A percentile compares a stretch with the other conserved stretches of the same genome.
Conservation (phyloP, 1,140 invertebrate genomes). For the Drosophila leontia region DNA sequence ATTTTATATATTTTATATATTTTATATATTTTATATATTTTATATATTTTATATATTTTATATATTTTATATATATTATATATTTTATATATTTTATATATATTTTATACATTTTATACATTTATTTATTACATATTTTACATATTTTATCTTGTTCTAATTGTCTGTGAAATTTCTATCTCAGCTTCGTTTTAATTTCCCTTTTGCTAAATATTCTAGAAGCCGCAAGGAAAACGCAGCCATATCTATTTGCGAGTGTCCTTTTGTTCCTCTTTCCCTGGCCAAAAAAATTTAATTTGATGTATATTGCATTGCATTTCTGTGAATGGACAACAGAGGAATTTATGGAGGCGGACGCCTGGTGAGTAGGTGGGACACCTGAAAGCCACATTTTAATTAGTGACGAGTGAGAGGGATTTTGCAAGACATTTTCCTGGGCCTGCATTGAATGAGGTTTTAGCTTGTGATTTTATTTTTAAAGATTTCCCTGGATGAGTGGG, state of each 20-base stretch:
- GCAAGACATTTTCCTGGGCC: not conserved
- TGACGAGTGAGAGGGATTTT: not conserved
- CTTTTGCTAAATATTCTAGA: not conserved
- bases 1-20: too few relatives aligned
- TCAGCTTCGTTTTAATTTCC: not conserved
- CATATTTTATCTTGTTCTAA: not conserved
- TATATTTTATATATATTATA: too few relatives aligned
- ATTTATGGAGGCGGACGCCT: not conserved
- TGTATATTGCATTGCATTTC: not conserved
- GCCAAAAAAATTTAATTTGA: conserved; percentile 5
- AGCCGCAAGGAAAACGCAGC: not conserved
- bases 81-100: not conserved
- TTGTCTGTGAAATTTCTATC: not conserved
- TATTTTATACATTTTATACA: too few relatives aligned
- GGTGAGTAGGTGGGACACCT: not conserved
- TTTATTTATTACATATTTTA: not conserved
- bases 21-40: too few relatives aligned
- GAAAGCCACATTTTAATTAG: conserved; percentile 17
- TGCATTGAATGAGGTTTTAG: not conserved
- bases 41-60: too few relatives aligned
- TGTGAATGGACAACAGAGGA: not conserved
- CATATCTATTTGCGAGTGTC: conserved; percentile 1
- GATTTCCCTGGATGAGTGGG: too few relatives aligned
- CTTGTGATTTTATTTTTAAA: not conserved
- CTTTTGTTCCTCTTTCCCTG: not conserved